Evolutionary conservation across 2,113 vertebrate genomes (phyloP).

Genomic region (Lontra canadensis): DNA sequence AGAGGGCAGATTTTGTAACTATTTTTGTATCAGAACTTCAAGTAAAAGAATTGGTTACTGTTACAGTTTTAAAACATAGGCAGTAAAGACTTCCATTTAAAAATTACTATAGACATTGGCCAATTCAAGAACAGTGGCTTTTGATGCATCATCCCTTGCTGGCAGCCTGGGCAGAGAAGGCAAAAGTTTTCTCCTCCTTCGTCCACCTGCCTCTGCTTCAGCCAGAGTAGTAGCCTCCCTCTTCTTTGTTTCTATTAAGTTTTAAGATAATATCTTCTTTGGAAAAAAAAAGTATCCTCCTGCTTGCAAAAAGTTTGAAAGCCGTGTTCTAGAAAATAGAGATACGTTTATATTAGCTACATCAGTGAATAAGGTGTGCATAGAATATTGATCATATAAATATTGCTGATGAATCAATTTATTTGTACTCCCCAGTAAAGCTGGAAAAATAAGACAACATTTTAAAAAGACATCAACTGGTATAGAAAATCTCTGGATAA

Average conservation of each 20-base stretch:
- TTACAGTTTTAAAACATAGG: constrained; percentile 13
- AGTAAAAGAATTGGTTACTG: background rate
- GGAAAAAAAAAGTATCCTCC: background rate
- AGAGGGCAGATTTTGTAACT: constrained; percentile 23
- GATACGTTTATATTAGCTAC: background rate
- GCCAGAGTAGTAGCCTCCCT: background rate
- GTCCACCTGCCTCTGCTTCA: background rate
- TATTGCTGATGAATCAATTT: background rate
- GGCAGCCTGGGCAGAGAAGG: background rate
- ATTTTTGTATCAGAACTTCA: constrained; percentile 41
- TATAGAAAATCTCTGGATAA: background rate
- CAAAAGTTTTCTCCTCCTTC: background rate
- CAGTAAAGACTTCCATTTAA: background rate
- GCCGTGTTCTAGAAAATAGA: background rate
- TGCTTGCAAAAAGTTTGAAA: background rate
- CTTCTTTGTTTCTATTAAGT: constrained; percentile 12
- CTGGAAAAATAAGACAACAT: background rate
- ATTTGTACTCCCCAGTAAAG: background rate
- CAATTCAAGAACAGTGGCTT: background rate
- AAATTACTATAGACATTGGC: background rate
- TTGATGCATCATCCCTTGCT: background rate
- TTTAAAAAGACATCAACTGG: background rate
- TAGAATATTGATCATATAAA: background rate
- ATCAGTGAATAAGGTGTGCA: background rate
- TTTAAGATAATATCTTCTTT: constrained; percentile 35